phyloP scores from a whole-genome alignment of 2,113 vertebrate species.

The Tetrao urogallus region DNA sequence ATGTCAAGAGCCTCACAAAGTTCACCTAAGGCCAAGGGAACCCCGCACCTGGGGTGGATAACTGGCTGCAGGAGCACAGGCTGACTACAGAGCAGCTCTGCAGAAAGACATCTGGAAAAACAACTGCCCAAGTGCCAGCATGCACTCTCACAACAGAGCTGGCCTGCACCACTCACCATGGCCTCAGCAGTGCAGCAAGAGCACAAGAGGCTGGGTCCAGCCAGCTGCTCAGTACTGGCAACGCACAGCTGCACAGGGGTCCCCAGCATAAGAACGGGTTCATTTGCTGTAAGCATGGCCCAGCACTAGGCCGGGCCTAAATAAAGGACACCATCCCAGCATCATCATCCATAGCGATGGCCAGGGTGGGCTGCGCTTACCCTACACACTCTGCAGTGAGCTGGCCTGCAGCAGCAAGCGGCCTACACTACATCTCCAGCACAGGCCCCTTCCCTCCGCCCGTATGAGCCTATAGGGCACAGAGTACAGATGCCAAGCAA shows the following conservation, averaged over 20 bases:
- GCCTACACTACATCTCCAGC: background rate
- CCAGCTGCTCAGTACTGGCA: background rate
- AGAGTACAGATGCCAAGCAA: background rate
- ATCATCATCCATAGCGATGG: background rate
- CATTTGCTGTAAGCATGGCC: accelerated
- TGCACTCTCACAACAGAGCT: background rate
- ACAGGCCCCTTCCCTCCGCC: background rate
- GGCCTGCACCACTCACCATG: background rate
- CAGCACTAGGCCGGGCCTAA: background rate
- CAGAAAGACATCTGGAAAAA: background rate
- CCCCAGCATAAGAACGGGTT: background rate
- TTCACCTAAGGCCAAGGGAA: background rate
- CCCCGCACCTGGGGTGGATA: background rate
- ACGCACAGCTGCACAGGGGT: background rate
- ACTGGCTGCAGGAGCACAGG: background rate
- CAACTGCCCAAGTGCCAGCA: background rate
- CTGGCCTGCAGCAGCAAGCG: background rate
- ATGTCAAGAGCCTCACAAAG: background rate
- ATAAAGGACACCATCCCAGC: background rate
- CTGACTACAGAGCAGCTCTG: background rate
- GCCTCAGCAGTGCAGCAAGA: background rate
- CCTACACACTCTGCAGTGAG: accelerated
- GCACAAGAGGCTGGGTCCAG: accelerated
- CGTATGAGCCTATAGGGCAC: accelerated
- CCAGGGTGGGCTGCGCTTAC: background rate